A percentile compares a stretch with the other conserved stretches of the same genome.
Evolutionary conservation across 2,888 invertebrate genomes (phyloP).

Genomic region (Baccha elongata): DNA sequence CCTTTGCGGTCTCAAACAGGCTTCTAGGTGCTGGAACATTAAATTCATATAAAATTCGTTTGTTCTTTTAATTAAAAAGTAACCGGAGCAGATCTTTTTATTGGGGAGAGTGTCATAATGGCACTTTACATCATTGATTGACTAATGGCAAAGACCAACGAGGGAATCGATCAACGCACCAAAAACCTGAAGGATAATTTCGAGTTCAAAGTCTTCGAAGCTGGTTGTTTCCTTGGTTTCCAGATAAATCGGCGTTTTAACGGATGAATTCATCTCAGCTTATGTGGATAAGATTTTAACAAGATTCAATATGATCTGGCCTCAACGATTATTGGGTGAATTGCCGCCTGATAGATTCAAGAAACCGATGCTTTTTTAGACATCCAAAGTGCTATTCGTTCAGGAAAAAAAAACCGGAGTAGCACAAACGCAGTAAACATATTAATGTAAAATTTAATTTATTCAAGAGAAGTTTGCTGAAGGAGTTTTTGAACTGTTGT

Average conservation of each 20-base stretch:
- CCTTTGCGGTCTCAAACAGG: constrained; percentile 75
- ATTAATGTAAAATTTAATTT: constrained; percentile 7
- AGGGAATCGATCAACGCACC: constrained; percentile 27
- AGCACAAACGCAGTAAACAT: constrained; percentile 11
- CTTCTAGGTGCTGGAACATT: constrained; percentile 70
- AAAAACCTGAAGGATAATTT: constrained; percentile 22
- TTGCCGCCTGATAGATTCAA: neutral
- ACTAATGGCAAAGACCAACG: constrained; percentile 49
- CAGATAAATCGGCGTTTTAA: constrained; percentile 24
- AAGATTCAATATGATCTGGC: constrained; percentile 38
- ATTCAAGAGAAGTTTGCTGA: constrained; percentile 11
- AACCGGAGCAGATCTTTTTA: constrained; percentile 19
- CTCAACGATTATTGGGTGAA: constrained; percentile 16
- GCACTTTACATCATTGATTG: constrained; percentile 76
- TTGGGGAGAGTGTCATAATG: constrained; percentile 55
- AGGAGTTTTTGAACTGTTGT: too few relatives aligned
- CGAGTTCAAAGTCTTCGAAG: constrained; percentile 47
- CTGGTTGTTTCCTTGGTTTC: constrained; percentile 44
- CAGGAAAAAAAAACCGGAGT: constrained; percentile 27
- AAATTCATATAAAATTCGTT: constrained; percentile 14
- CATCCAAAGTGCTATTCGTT: constrained; percentile 33
- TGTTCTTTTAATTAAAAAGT: constrained; percentile 28
- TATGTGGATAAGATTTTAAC: constrained; percentile 11
- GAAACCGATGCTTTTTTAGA: constrained; percentile 3
- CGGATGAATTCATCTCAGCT: constrained; percentile 40